Base-by-base conservation (phyloP, 2,888 invertebrate genomes). In the Apodemia duryi region DNA sequence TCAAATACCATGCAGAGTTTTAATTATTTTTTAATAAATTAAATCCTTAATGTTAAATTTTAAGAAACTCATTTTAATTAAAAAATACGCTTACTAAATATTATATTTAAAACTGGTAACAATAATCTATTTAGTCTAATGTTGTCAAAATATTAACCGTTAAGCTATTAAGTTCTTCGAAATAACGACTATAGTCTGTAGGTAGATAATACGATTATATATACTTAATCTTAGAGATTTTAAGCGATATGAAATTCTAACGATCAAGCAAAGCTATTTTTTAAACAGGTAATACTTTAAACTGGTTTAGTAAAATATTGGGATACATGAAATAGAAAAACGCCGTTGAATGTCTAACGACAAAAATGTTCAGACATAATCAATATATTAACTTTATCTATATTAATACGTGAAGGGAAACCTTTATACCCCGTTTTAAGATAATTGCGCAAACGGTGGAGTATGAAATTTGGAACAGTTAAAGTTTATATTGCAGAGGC, bases 201-300 rank as follows among this genome's bases (percentile, higher is more conserved):
- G 57, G 32, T 57, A 54, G 29, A 29, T 54, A 57, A 52, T 57
- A 13, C 57, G 57, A 57, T 57, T 28, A 57, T 29, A 57, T 46
- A 46, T 57, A 11, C 13, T 13, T 57, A 57, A 57, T 57, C 57
- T 57, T 28, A 10, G 57, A 57, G 57, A 57, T 29, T 57, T 57
- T 32, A 46, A 57, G 57, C 57, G 57, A 57, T 57, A 57, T 57
- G 11, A 57, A 57, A 57, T 32, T 29, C 57, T 57, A 57, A 57
- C 32, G 11, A 13, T 10, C 57, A 28, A 2, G 32, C 57, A 11
- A 29, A 32, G 10, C 57, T 57, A 29, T 57, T 57, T 57, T 57
- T 57, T 29, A 57, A 57, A 57, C 57, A 57, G 28, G 57, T 57
- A 29, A 54, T 29, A 29, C 10, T 54, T 54, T 29, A 10, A 29